A percentile compares a stretch with the other conserved stretches of the same genome.
Conservation (phyloP, 2,113 vertebrate species). For the Morone chrysops region DNA sequence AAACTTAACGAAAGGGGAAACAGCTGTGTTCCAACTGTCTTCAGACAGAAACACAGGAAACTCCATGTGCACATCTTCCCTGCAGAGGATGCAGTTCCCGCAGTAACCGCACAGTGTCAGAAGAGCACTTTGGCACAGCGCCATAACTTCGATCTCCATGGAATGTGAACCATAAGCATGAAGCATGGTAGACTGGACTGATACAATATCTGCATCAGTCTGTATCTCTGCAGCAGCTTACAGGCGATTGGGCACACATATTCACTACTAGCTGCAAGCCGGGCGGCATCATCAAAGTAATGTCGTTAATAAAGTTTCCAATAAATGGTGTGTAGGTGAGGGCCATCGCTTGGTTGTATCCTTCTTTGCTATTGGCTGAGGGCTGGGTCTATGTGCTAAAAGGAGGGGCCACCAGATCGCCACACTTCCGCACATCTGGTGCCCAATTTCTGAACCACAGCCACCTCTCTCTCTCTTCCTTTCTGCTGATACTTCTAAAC, state of each 20-base stretch:
- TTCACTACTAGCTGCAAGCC: background rate
- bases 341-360: conserved; percentile 1
- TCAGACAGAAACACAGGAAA: background rate
- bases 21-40: background rate
- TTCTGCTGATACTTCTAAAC: background rate
- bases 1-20: background rate
- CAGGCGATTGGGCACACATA: background rate
- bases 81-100: conserved; percentile 65
- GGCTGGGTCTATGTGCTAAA: conserved; percentile 19
- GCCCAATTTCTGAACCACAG: conserved; percentile 45
- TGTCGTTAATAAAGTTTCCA: background rate
- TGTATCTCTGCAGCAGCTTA: background rate
- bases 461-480: background rate
- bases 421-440: conserved; percentile 80
- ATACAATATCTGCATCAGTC: background rate
- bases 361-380: conserved; percentile 25
- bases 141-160: conserved; percentile 26
- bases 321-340: background rate
- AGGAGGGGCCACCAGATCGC: conserved; percentile 60
- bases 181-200: background rate
- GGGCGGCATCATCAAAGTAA: background rate
- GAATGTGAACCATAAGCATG: conserved; percentile 5
- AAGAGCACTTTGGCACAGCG: conserved; percentile 67
- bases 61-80: background rate
- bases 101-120: conserved; percentile 74